Evolutionary conservation across 1,140 invertebrate species (phyloP).

Genomic region (Lanistes nyassanus): DNA sequence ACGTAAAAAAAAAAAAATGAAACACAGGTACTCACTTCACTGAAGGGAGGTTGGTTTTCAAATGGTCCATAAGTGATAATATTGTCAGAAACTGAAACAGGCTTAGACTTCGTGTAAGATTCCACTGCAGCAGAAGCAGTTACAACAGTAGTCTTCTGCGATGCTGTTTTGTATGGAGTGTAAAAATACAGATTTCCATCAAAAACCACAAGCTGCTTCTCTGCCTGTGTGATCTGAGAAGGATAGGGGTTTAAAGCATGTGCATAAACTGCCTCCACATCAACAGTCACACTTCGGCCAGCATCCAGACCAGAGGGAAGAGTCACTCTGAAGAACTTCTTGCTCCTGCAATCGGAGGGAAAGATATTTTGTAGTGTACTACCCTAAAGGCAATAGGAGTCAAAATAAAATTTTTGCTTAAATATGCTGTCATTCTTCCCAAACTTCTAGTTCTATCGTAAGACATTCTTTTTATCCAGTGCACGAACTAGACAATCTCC

Average conservation of each 20-base stretch:
- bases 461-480: too few species aligned
- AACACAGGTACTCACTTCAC: constrained; percentile 49
- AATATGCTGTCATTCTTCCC: too few species aligned
- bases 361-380: constrained; percentile 8
- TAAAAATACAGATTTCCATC: constrained; percentile 86
- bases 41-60: constrained; percentile 76
- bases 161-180: constrained; percentile 81
- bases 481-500: too few species aligned
- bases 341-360: constrained; percentile 45
- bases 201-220: constrained; percentile 92
- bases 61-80: constrained; percentile 89
- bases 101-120: constrained; percentile 86
- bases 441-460: too few species aligned
- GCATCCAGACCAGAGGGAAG: constrained; percentile 57
- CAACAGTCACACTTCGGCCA: constrained; percentile 66
- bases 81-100: constrained; percentile 81
- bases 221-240: constrained; percentile 86
- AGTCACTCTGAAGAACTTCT: constrained; percentile 55
- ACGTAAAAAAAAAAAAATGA: too few species aligned
- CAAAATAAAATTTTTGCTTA: too few species aligned
- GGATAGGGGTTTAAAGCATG: constrained; percentile 86
- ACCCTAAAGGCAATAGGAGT: too few species aligned
- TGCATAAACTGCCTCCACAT: constrained; percentile 81
- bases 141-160: constrained; percentile 85
- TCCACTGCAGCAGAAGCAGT: constrained; percentile 84